Base-by-base conservation (phyloP, 2,888 invertebrate genomes). In the Pomacea canaliculata region DNA sequence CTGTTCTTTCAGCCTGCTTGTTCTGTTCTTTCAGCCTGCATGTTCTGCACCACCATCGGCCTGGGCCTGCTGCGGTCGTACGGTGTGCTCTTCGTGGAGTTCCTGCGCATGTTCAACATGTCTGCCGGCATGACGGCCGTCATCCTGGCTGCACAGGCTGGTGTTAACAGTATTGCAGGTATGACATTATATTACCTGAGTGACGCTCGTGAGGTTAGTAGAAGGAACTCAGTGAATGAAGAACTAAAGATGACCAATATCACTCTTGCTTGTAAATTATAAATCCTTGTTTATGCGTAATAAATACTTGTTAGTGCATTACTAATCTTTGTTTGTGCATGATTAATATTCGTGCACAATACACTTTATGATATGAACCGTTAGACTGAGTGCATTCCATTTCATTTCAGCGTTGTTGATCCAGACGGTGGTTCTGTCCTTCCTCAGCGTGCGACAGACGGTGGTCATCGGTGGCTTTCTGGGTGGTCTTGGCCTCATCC, bases 31-130 rank as follows among this genome's bases (percentile, higher is more conserved):
- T 10, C 51, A 71, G 71, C 63, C 13, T 46, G 71, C 63, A 37
- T 71, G 63, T 13, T 49, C n/a, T 37, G 19, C 62, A 71, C 62
- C 71, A 48, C 63, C n/a, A 4, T 71, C n/a, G 62, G 62, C n/a
- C 71, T 71, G 63, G 71, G 71, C 12, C 49, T 71, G 23, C 71
- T 63, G 71, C 62, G 71, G 23, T 23, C 71, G 7, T 71, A 71
- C 49, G 71, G 71, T n/a, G 23, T 71, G 56, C 37, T 78, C 73
- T 63, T 78, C 73, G 79, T 67, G 27, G 79, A 78, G 78, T 79
- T 78, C 69, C 60, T 67, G 9, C 68, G 78, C 19, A n/a, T 79
- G 37, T 46, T 78, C n/a, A 70, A 78, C 19, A 63, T 78, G 51
- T 60, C 76, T 13, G 78, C 78, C 13, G 80, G 80, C 19, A 73